Conservation (phyloP, 2,797 vertebrate species). For the Botia almorhae region DNA sequence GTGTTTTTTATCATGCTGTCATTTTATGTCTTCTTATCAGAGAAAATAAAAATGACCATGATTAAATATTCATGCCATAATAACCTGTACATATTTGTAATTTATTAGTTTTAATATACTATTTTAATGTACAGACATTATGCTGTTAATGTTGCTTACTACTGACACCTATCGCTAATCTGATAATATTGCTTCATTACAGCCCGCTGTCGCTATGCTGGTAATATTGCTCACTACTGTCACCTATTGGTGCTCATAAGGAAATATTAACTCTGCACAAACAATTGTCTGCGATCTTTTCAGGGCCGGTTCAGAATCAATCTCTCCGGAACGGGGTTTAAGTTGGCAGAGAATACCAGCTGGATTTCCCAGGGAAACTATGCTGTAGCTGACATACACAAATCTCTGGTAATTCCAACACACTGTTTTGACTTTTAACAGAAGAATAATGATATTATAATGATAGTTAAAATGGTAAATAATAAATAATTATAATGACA, state of each 20-base stretch:
- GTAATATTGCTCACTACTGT: slow-evolving; percentile 35
- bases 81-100: neutral
- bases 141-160: neutral
- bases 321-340: slow-evolving; percentile 90
- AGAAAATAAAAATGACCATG: no score
- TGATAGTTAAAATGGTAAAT: no score
- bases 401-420: slow-evolving; percentile 81
- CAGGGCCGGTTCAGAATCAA: slow-evolving; percentile 93
- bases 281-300: slow-evolving; percentile 39
- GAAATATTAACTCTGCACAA: neutral
- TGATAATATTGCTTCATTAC: neutral
- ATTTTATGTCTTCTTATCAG: no score
- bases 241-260: slow-evolving; percentile 31
- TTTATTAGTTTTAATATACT: neutral
- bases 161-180: neutral
- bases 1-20: no score
- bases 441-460: no score
- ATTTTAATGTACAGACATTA: neutral
- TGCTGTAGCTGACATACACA: slow-evolving; percentile 85
- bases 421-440: neutral
- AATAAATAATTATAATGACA: no score
- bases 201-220: neutral
- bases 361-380: slow-evolving; percentile 95
- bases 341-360: slow-evolving; percentile 79
- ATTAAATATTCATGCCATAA: no score